Evolutionary conservation across 1,140 invertebrate species (phyloP).

Genomic region (Zeugodacus cucurbitae): DNA sequence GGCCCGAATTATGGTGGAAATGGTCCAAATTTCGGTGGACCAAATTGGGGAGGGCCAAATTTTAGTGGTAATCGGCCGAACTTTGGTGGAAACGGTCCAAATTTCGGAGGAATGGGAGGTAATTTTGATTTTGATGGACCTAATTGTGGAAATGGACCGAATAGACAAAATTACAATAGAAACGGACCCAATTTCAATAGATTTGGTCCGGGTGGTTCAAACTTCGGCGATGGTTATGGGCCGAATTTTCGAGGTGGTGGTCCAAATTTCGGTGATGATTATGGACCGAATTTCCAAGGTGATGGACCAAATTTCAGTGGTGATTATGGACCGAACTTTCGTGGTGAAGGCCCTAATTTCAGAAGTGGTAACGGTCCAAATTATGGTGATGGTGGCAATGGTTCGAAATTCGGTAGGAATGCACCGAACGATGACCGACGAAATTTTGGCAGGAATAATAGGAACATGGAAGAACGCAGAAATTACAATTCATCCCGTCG

Average conservation of each 20-base stretch:
- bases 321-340: conserved; percentile 31
- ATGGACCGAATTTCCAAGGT: conserved; percentile 30
- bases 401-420: conserved; percentile 19
- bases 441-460: conserved; percentile 16
- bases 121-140: conserved; percentile 36
- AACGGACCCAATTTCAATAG: conserved; percentile 25
- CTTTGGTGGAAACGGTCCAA: conserved; percentile 43
- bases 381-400: conserved; percentile 13
- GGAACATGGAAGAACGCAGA: neutral
- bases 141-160: conserved; percentile 35
- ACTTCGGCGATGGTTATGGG: conserved; percentile 41
- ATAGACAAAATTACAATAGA: conserved; percentile 7
- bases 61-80: neutral
- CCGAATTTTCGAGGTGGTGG: conserved; percentile 24
- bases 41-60: neutral
- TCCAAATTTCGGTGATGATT: conserved; percentile 40
- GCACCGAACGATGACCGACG: neutral
- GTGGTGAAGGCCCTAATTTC: conserved; percentile 15
- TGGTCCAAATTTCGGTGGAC: neutral
- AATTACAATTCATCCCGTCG: conserved; percentile 37
- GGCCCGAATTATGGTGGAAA: neutral
- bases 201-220: conserved; percentile 5
- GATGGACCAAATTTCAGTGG: conserved; percentile 41
- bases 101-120: conserved; percentile 1
- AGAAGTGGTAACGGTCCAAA: neutral